Base-by-base conservation (phyloP, 23 tunicate species). In the Halocynthia roretzi region DNA sequence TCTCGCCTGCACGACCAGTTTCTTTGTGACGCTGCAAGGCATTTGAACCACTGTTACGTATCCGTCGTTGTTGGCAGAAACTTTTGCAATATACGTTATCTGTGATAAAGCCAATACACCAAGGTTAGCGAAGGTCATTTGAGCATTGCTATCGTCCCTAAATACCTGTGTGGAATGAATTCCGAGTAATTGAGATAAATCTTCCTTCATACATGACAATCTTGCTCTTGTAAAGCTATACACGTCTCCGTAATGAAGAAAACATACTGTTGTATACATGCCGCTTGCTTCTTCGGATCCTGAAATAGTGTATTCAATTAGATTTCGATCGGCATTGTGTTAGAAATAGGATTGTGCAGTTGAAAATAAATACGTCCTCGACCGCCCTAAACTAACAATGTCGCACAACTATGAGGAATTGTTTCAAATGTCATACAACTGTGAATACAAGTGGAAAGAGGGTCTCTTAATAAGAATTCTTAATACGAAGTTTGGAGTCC, bases 281-380 rank as follows among this genome's bases (percentile, higher is more conserved):
- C 96, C 89, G 9, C 80, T 78, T n/a, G 96, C 70, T 56, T 84
- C 96, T 76, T 89, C 88, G 5, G 88, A 76, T 44, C 84, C 96
- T 89, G 61, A 7, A 66, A 76, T 53, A 71, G 31, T 10, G 70
- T 65, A 15, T 20, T 20, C 15, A 14, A 58, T 14, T 58, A 14
- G 63, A 14, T n/a, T 58, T 58, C 44, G 44, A 31, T 31, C 2
- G 1, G 44, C n/a, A n/a, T n/a, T n/a, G n/a, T n/a, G n/a, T n/a
- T n/a, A n/a, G n/a, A n/a, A n/a, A n/a, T n/a, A n/a, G n/a, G n/a
- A n/a, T n/a, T n/a, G n/a, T n/a, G n/a, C n/a, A n/a, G n/a, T n/a
- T n/a, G n/a, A n/a, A n/a, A n/a, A n/a, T n/a, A n/a, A n/a, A n/a
- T n/a, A n/a, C n/a, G n/a, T n/a, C n/a, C n/a, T n/a, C n/a, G 4